A percentile compares a stretch with the other conserved stretches of the same genome.
Conservation (phyloP, 2,888 invertebrate genomes). For the Ochropacha duplaris region DNA sequence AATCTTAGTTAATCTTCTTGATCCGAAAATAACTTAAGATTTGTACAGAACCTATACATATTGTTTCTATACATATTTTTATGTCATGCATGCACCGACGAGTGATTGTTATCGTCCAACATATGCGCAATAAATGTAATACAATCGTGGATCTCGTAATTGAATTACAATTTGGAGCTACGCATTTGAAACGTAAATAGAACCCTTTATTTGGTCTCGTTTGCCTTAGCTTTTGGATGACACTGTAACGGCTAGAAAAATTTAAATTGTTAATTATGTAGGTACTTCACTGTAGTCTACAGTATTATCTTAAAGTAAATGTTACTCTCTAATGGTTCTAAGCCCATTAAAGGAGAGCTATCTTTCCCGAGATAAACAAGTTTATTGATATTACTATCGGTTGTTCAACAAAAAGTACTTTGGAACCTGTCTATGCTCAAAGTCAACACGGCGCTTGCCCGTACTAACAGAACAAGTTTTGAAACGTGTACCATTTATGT, state of each 20-base stretch:
- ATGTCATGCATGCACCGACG: slow-evolving; percentile 21
- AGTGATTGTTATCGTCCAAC: slow-evolving; percentile 31
- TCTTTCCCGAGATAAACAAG: slow-evolving; percentile 60
- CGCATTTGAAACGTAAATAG: slow-evolving; percentile 37
- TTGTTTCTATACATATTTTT: slow-evolving; percentile 11
- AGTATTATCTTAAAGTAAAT: slow-evolving; percentile 3
- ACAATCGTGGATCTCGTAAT: slow-evolving; percentile 42
- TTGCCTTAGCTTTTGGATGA: slow-evolving; percentile 43
- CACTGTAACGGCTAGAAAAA: slow-evolving; percentile 30
- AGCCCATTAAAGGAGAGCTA: slow-evolving; percentile 53
- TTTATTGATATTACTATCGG: slow-evolving; percentile 63
- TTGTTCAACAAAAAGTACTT: slow-evolving; percentile 47
- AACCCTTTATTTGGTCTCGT: slow-evolving; percentile 44
- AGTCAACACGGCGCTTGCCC: slow-evolving; percentile 54
- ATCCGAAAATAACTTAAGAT: slow-evolving; percentile 9
- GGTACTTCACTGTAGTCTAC: background rate
- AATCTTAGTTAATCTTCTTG: slow-evolving; percentile 4
- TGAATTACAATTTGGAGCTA: slow-evolving; percentile 47
- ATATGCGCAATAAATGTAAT: slow-evolving; percentile 45
- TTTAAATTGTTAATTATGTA: slow-evolving; percentile 14
- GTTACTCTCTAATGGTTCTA: slow-evolving; percentile 41
- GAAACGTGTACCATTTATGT: slow-evolving; percentile 44
- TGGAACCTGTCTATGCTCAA: slow-evolving; percentile 58
- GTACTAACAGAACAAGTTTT: slow-evolving; percentile 61
- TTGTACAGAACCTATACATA: background rate